Conservation (phyloP, 2,888 invertebrate species). For the Drosophila phalerata region DNA sequence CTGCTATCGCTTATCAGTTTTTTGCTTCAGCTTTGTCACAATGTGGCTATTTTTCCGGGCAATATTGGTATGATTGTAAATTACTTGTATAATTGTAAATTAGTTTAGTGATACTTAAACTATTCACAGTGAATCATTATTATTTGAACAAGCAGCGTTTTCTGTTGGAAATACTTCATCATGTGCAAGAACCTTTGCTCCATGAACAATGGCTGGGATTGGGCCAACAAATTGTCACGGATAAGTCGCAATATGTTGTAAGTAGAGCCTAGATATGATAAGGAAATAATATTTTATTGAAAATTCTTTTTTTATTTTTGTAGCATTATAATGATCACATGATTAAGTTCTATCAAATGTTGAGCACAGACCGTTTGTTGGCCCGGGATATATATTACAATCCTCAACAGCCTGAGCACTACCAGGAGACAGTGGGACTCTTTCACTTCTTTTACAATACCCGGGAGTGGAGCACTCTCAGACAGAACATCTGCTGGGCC, state of each 20-base stretch:
- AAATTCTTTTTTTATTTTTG: not conserved
- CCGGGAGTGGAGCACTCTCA: constrained; percentile 88
- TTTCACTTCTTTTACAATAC: constrained; percentile 88
- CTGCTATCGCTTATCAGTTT: constrained; percentile 19
- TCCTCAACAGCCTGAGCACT: constrained; percentile 31
- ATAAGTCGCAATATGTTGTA: constrained; percentile 59
- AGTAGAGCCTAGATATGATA: not conserved
- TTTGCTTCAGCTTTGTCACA: constrained; percentile 14
- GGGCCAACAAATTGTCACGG: constrained; percentile 54
- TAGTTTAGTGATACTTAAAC: not conserved
- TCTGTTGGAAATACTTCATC: constrained; percentile 64
- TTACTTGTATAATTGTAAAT: not conserved
- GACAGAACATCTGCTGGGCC: constrained; percentile 87
- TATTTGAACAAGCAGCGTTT: constrained; percentile 64
- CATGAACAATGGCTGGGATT: constrained; percentile 50
- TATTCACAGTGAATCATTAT: constrained; percentile 56
- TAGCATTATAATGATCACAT: constrained; percentile 55
- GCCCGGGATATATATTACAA: constrained; percentile 35
- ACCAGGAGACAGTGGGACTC: constrained; percentile 76
- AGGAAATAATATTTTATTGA: not conserved
- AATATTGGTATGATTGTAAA: constrained; percentile 41
- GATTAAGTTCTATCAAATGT: constrained; percentile 35
- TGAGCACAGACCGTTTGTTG: constrained; percentile 32
- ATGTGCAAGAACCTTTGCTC: constrained; percentile 56
- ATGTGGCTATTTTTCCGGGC: constrained; percentile 20